These are phyloP conservation scores for Pedetes capensis DNA, from an alignment of 2,113 vertebrate genomes.

Conservation along the genomic window DNA sequence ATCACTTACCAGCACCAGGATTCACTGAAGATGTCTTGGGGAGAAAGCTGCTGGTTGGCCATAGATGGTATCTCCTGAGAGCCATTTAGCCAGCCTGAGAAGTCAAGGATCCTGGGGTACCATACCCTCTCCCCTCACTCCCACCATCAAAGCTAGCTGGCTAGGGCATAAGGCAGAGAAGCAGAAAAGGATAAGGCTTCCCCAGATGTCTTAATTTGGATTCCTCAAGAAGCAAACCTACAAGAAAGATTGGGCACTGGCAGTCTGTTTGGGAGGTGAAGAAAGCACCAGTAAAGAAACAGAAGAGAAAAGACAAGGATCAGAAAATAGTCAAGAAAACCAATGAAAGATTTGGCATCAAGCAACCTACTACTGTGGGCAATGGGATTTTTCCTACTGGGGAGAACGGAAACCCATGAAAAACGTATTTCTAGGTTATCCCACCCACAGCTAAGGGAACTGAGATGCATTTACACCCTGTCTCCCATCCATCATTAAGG, in stretches of 20 bases:
- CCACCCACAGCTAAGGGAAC: neutral
- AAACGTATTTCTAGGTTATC: neutral
- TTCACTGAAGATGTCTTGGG: neutral
- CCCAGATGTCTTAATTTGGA: neutral
- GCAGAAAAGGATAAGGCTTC: neutral
- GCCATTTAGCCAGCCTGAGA: neutral
- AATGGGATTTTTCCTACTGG: neutral
- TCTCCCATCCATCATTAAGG: neutral
- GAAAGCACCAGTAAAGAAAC: neutral
- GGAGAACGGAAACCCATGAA: neutral
- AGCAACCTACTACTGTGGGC: neutral
- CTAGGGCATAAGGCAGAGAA: neutral
- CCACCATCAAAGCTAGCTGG: neutral
- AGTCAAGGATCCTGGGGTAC: neutral
- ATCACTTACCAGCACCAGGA: neutral
- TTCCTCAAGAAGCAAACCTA: neutral
- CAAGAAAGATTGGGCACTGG: neutral
- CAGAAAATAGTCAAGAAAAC: conserved; percentile 1
- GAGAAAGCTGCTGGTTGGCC: neutral
- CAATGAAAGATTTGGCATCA: neutral
- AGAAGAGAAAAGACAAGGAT: neutral
- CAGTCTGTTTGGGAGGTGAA: neutral
- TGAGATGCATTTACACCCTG: neutral
- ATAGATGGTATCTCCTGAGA: neutral
- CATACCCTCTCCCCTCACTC: neutral